A percentile compares a stretch with the other conserved stretches of the same genome.
These are phyloP conservation scores for Phataginus tetradactyla DNA, from an alignment of 2,797 vertebrate species.

Conservation along the genomic window DNA sequence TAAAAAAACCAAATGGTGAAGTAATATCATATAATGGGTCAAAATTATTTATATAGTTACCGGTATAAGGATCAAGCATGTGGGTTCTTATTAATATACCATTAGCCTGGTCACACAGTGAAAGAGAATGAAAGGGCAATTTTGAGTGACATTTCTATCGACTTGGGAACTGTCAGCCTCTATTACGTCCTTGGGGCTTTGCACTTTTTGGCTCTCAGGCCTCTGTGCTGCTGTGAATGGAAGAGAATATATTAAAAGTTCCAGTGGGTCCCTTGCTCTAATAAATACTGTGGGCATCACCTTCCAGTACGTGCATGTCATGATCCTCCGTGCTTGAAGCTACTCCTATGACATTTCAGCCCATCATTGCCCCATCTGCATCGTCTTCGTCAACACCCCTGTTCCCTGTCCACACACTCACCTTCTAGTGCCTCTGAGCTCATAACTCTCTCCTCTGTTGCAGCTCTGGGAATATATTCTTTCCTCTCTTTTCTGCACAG, in stretches of 20 bases:
- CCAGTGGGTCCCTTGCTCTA: neutral
- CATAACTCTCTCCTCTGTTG: neutral
- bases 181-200: slow-evolving; percentile 83
- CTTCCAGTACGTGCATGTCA: neutral
- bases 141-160: slow-evolving; percentile 85
- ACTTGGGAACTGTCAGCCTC: slow-evolving; percentile 80
- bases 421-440: neutral
- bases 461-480: neutral
- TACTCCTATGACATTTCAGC: neutral
- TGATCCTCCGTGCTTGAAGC: neutral
- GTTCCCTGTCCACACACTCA: too few relatives aligned
- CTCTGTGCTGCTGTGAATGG: slow-evolving; percentile 74
- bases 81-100: slow-evolving; percentile 80
- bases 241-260: slow-evolving; percentile 74
- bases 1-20: slow-evolving; percentile 73
- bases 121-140: slow-evolving; percentile 80
- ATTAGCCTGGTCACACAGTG: slow-evolving; percentile 78
- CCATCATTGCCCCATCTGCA: neutral
- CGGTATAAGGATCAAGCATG: slow-evolving; percentile 68
- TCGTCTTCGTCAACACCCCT: neutral
- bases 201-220: slow-evolving; percentile 78
- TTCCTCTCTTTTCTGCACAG: neutral
- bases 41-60: slow-evolving; percentile 81
- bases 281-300: neutral
- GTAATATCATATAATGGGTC: slow-evolving; percentile 75